Conservation (phyloP, 2,888 invertebrate genomes). For the Acrobasis suavella region DNA sequence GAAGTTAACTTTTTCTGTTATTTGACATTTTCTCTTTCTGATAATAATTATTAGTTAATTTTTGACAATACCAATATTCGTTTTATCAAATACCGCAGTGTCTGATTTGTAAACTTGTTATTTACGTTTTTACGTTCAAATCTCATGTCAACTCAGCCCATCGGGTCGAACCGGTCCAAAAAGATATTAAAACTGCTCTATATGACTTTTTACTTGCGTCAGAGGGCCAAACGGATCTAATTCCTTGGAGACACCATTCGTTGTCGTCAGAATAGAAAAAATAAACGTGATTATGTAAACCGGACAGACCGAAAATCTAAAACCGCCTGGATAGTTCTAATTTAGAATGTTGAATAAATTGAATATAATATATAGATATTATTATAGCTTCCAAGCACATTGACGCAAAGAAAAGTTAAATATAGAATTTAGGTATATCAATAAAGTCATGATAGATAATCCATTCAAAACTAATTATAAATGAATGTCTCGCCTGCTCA, state of each 20-base stretch:
- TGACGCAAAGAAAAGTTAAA: too few species aligned
- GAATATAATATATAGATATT: too few species aligned
- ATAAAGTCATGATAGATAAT: too few species aligned
- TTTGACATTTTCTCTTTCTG: too few species aligned
- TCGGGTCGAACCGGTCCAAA: constrained; percentile 17
- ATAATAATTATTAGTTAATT: too few species aligned
- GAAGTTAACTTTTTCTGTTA: too few species aligned
- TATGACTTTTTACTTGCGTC: constrained; percentile 25
- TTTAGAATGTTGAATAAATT: neutral
- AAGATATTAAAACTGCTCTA: constrained; percentile 20
- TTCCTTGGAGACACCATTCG: constrained; percentile 14
- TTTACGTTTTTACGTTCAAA: constrained; percentile 12
- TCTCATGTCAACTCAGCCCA: neutral
- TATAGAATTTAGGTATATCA: too few species aligned
- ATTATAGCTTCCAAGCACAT: too few species aligned
- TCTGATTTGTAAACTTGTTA: neutral
- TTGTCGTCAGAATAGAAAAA: constrained; percentile 14
- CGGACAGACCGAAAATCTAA: constrained; percentile 2
- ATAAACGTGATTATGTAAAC: neutral
- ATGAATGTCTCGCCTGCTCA: too few species aligned
- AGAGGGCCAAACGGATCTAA: constrained; percentile 22
- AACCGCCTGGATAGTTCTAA: neutral
- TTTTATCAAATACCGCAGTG: neutral
- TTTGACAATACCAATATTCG: too few species aligned
- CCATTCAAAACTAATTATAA: too few species aligned